These are phyloP conservation scores for Tursiops truncatus DNA, from an alignment of 2,113 vertebrate genomes.

Conservation along the genomic window DNA sequence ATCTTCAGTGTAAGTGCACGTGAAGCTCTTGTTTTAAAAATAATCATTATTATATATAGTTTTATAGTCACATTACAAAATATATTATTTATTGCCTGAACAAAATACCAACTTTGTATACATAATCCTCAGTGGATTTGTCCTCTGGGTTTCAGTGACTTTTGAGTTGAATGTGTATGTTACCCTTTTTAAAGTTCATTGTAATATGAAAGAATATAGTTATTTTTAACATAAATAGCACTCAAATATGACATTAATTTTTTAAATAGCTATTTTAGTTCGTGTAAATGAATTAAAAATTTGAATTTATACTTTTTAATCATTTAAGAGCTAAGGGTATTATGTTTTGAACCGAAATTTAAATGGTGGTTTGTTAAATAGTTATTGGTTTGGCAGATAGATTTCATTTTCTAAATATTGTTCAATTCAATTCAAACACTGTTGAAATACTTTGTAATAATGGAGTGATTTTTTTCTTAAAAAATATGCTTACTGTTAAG, in stretches of 20 bases:
- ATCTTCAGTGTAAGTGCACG: neutral
- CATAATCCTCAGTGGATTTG: neutral
- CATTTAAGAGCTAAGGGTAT: constrained; percentile 1
- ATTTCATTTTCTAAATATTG: neutral
- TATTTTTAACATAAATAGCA: constrained; percentile 36
- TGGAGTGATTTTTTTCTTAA: neutral
- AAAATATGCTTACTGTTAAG: neutral
- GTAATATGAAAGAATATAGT: neutral
- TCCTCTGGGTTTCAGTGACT: neutral
- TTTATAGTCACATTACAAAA: neutral
- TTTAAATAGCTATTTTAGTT: constrained; percentile 21
- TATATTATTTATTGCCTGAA: neutral
- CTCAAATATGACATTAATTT: neutral
- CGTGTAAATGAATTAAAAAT: neutral
- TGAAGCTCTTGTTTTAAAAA: neutral
- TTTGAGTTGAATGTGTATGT: neutral
- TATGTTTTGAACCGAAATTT: neutral
- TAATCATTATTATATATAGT: neutral
- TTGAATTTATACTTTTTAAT: neutral
- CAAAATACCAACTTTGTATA: neutral
- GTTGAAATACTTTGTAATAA: neutral
- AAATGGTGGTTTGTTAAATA: neutral
- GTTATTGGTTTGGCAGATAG: neutral
- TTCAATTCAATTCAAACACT: neutral
- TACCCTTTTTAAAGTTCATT: neutral